A percentile compares a stretch with the other conserved stretches of the same genome.
Conservation (phyloP, 2,797 vertebrate species). For the Sciurus carolinensis region DNA sequence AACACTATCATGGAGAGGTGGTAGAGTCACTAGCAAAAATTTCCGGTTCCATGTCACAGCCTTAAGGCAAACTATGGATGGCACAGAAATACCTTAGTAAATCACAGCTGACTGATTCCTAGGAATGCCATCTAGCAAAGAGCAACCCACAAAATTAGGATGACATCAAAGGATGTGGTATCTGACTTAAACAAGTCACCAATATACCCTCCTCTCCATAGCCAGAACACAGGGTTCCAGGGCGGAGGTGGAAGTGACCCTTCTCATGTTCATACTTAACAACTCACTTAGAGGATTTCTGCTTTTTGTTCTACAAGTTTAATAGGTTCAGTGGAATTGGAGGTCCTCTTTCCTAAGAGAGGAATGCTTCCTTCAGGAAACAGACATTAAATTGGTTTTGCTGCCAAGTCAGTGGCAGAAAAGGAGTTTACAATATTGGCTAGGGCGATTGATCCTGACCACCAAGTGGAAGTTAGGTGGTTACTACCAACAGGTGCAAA, state of each 20-base stretch:
- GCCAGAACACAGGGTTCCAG: neutral
- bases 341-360: conserved; percentile 36
- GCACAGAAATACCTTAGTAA: neutral
- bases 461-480: conserved; percentile 31
- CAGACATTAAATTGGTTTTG: conserved; percentile 40
- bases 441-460: neutral
- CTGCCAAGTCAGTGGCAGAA: conserved; percentile 3
- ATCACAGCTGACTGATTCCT: neutral
- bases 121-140: neutral
- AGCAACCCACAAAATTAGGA: neutral
- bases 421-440: neutral
- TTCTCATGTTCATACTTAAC: conserved; percentile 38
- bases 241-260: neutral
- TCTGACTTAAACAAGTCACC: neutral
- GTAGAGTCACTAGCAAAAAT: conserved; percentile 27
- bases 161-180: conserved; percentile 21
- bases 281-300: neutral
- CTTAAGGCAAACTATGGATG: conserved; percentile 7
- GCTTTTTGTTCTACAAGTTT: conserved; percentile 35
- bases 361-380: conserved; percentile 24
- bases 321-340: neutral
- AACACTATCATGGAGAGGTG: conserved; percentile 21
- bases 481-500: conserved; percentile 1
- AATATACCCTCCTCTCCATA: neutral
- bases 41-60: neutral